A percentile compares a stretch with the other conserved stretches of the same genome.
Conservation (phyloP, 2,888 invertebrate genomes). For the Amorpha juglandis region DNA sequence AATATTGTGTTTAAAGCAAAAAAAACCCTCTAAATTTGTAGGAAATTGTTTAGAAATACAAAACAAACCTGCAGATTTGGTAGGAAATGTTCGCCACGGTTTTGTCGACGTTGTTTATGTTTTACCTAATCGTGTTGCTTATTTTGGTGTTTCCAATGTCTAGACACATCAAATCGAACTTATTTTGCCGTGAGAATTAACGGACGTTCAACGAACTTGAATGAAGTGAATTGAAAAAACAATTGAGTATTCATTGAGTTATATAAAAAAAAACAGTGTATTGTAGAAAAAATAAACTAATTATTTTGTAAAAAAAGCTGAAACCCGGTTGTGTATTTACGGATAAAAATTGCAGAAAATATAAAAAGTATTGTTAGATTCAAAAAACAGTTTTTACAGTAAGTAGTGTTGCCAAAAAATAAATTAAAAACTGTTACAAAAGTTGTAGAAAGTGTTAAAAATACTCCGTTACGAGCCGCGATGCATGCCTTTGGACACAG, state of each 20-base stretch:
- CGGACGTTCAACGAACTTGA: too few relatives aligned
- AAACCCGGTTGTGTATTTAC: neutral
- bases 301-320: neutral
- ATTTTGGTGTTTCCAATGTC: conserved; percentile 73
- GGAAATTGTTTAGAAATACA: too few relatives aligned
- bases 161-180: conserved; percentile 58
- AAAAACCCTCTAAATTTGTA: neutral
- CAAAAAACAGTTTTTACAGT: too few relatives aligned
- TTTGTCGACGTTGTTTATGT: conserved; percentile 66
- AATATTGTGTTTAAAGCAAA: neutral
- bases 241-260: too few relatives aligned
- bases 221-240: too few relatives aligned
- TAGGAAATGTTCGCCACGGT: conserved; percentile 59
- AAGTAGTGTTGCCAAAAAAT: neutral
- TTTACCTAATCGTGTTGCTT: conserved; percentile 70
- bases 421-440: neutral
- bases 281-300: too few relatives aligned
- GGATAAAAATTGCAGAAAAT: too few relatives aligned
- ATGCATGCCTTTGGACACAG: conserved; percentile 73
- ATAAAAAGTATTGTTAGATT: too few relatives aligned
- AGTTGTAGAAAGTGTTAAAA: conserved; percentile 32
- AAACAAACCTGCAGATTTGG: conserved; percentile 5
- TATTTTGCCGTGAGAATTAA: conserved; percentile 32
- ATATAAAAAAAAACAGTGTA: too few relatives aligned
- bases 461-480: conserved; percentile 67